Conservation (phyloP, 2,888 invertebrate species). For the Cotesia congregata region DNA sequence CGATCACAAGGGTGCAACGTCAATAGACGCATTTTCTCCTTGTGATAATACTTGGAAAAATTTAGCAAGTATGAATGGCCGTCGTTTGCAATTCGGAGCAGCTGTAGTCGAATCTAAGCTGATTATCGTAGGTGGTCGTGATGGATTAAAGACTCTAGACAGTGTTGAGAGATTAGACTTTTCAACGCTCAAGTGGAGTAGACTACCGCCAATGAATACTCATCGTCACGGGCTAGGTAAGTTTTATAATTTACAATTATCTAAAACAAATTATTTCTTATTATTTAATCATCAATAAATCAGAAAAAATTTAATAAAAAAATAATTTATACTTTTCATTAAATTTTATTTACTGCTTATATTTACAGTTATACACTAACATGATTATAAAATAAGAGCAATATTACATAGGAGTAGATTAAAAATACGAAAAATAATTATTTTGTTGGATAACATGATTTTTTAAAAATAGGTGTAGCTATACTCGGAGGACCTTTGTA, state of each 20-base stretch:
- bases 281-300: not conserved
- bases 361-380: not conserved
- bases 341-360: not conserved
- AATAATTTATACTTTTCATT: not conserved
- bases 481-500: constrained; percentile 89
- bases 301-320: not conserved
- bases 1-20: constrained; percentile 89
- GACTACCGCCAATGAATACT: constrained; percentile 89
- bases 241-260: not conserved
- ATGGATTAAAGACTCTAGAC: constrained; percentile 94
- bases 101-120: constrained; percentile 87
- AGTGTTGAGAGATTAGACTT: constrained; percentile 92
- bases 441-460: not conserved
- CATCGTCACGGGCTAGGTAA: constrained; percentile 84
- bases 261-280: no score
- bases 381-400: not conserved
- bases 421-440: not conserved
- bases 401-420: not conserved
- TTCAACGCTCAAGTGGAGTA: constrained; percentile 81
- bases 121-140: constrained; percentile 90
- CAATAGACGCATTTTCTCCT: constrained; percentile 91
- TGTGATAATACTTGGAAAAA: constrained; percentile 85
- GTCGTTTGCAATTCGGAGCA: constrained; percentile 91
- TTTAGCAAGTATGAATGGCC: constrained; percentile 82
- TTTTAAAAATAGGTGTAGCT: constrained; percentile 73